Conservation (phyloP, 2,797 vertebrate genomes). For the Chromobotia macracanthus region DNA sequence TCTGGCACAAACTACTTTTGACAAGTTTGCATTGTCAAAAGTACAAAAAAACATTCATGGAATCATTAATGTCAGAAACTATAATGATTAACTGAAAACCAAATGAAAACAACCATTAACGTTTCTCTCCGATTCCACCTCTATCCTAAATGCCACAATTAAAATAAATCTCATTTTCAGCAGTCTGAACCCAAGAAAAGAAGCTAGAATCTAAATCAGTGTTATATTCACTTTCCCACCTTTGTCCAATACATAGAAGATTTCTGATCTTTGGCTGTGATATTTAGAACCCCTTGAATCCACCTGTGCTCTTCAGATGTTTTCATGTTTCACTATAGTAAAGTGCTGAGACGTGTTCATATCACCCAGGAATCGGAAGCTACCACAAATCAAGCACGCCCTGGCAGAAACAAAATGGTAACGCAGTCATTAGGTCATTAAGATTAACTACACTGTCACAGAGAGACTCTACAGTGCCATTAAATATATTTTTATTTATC, state of each 20-base stretch:
- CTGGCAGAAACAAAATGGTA: slow-evolving; percentile 47
- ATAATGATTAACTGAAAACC: background rate
- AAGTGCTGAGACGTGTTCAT: slow-evolving; percentile 38
- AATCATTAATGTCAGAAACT: background rate
- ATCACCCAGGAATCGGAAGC: slow-evolving; percentile 40
- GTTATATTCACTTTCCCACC: background rate
- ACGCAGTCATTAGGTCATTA: slow-evolving; percentile 54
- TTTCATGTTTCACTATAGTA: slow-evolving; percentile 28
- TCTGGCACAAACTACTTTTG: too few species aligned
- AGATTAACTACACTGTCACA: slow-evolving; percentile 49
- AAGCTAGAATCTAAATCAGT: background rate
- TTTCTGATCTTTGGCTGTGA: slow-evolving; percentile 1
- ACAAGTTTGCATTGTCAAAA: background rate
- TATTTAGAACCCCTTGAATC: slow-evolving; percentile 16
- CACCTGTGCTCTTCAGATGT: slow-evolving; percentile 2
- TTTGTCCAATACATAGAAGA: slow-evolving; percentile 4
- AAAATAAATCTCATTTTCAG: background rate
- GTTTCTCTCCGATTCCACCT: background rate
- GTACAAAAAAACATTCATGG: background rate
- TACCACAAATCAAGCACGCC: slow-evolving; percentile 44
- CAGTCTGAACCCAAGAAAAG: background rate
- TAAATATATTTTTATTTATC: slow-evolving; percentile 53
- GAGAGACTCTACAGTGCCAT: slow-evolving; percentile 49
- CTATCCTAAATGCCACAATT: background rate
- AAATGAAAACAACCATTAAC: background rate